Base-by-base conservation (phyloP, 2,888 invertebrate genomes). In the Leucania comma region DNA sequence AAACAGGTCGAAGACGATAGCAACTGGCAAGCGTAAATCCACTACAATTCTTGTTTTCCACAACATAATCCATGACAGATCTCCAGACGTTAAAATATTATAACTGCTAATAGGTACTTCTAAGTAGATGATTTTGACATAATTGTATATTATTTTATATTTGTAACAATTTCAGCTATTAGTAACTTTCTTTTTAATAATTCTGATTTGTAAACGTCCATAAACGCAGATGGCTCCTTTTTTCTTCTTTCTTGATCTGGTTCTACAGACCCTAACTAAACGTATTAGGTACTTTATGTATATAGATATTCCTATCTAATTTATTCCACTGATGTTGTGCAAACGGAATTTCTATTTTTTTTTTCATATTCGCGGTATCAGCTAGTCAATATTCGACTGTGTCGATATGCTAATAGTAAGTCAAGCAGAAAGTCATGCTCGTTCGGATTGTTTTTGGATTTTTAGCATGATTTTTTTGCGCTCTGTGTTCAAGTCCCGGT, bases 351-450 rank as follows among this genome's bases (percentile, higher is more conserved):
- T 29, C 32, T 29, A 10, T 26, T 38, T 29, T 50, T 1, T 24
- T 17, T 72, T 38, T 72, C 17, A 17, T 14, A 17, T 38, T 35
- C 12, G 2, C 9, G 29, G 14, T 26, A 56, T 48, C 35, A 29
- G 17, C 20, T 17, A 17, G 22, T 58, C 12, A 50, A 38, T 3
- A 53, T 35, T 57, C 46, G 9, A 63, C 54, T 60, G 58, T 42
- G 6, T 42, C 17, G 42, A 20, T 42, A 65, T 62, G 12, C 32
- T 73, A 72, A 78, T 67, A 68, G 38, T 53, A 61, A 70, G 48
- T 59, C 61, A 69, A 69, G 14, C 26, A 59, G 51, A 46, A 56
- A 72, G 38, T 65, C 74, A 72, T 29, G 68, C 32, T 48, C 26
- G 20, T 24, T n/a, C 5, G 22, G 48, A 56, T 32, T 57, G 14